Conservation (phyloP, 2,888 invertebrate species). For the Euzophera pinguis region DNA sequence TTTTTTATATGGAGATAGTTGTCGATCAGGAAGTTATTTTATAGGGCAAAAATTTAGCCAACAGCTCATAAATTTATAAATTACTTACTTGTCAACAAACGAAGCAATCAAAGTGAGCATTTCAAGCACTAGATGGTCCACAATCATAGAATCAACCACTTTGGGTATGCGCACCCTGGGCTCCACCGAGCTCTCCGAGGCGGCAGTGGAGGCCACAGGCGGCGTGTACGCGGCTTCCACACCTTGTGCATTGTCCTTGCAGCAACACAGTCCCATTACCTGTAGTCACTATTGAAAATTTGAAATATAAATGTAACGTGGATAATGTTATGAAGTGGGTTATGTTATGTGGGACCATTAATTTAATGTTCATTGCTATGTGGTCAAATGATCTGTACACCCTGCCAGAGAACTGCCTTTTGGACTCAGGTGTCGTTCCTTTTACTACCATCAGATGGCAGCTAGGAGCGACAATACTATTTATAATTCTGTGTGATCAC, state of each 20-base stretch:
- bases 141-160: constrained; percentile 59
- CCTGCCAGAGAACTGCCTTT: no score
- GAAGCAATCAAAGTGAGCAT: constrained; percentile 89
- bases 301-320: background rate
- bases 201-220: constrained; percentile 27
- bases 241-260: constrained; percentile 81
- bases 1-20: no score
- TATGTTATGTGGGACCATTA: no score
- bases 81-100: constrained; percentile 86
- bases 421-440: no score
- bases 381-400: no score
- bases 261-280: constrained; percentile 89
- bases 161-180: constrained; percentile 28
- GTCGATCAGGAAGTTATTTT: no score
- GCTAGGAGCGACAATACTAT: no score
- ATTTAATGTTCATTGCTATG: no score
- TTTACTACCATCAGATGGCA: no score
- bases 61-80: background rate
- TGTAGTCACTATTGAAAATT: constrained; percentile 18
- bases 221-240: constrained; percentile 67
- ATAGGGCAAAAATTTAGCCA: background rate
- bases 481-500: no score
- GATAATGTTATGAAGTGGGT: no score
- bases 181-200: constrained; percentile 32
- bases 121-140: constrained; percentile 89